phyloP scores from a whole-genome alignment of 2,797 vertebrate species.

The Stomatorhinus walkeri region DNA sequence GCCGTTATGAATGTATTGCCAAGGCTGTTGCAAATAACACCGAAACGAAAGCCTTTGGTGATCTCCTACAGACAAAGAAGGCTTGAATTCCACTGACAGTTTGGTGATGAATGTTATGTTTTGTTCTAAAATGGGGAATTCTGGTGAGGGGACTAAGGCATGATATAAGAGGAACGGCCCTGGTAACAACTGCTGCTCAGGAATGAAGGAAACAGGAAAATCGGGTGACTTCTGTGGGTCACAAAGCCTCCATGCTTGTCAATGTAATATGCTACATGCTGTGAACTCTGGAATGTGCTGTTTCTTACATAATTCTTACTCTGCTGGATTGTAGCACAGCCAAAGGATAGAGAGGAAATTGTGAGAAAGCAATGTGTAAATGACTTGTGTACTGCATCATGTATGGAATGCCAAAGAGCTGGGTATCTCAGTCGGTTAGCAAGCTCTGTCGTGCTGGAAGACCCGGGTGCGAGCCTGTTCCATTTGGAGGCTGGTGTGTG shows the following conservation, averaged over 20 bases:
- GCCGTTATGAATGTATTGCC: background rate
- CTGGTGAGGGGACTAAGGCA: background rate
- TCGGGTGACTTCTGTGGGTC: background rate
- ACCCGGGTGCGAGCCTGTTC: background rate
- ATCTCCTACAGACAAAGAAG: background rate
- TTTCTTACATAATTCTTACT: background rate
- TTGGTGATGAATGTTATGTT: background rate
- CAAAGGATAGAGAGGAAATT: background rate
- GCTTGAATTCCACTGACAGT: background rate
- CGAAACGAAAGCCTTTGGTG: background rate
- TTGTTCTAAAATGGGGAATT: background rate
- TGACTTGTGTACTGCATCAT: background rate
- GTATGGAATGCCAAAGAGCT: background rate
- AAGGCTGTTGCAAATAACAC: conserved; percentile 1
- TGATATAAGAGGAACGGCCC: background rate
- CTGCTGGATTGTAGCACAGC: background rate
- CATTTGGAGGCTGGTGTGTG: background rate
- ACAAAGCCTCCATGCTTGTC: background rate
- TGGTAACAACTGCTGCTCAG: background rate
- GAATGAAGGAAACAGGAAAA: background rate
- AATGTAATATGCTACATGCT: background rate
- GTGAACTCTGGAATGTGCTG: background rate
- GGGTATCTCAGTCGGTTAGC: background rate
- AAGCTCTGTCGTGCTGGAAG: background rate
- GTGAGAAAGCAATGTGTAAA: background rate